A percentile compares a stretch with the other conserved stretches of the same genome.
phyloP scores from a whole-genome alignment of 2,113 vertebrate species.

The Grammomys surdaster region DNA sequence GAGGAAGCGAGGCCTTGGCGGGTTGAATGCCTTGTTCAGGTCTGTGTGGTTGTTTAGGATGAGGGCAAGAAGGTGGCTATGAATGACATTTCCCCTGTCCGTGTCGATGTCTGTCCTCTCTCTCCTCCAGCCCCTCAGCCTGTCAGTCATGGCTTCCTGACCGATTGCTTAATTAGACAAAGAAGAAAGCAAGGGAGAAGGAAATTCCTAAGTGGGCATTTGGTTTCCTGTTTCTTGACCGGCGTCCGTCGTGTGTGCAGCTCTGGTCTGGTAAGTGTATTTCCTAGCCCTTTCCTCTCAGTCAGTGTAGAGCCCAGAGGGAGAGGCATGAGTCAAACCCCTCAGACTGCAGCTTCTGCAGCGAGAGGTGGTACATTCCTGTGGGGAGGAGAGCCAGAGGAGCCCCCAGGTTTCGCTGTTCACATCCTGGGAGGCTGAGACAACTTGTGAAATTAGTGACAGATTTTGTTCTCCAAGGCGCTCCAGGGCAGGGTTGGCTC shows the following conservation, averaged over 20 bases:
- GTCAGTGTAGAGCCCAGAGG: neutral
- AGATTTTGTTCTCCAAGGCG: too few relatives aligned
- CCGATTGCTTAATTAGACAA: neutral
- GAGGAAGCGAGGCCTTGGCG: neutral
- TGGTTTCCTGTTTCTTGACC: accelerated
- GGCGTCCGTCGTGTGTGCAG: accelerated
- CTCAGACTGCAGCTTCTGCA: accelerated
- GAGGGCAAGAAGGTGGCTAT: neutral
- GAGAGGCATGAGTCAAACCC: neutral
- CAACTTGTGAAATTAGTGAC: neutral
- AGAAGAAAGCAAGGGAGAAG: neutral
- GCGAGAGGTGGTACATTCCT: accelerated
- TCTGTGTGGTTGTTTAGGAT: too few relatives aligned
- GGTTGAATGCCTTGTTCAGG: neutral
- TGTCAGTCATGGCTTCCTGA: neutral
- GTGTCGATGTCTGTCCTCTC: accelerated
- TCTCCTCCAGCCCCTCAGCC: neutral
- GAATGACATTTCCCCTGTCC: accelerated
- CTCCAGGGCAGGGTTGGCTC: neutral
- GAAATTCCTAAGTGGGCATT: neutral
- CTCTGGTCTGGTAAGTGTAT: neutral
- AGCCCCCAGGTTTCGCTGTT: neutral
- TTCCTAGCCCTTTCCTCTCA: neutral
- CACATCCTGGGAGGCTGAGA: neutral
- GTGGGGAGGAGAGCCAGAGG: accelerated